Evolutionary conservation across 2,888 invertebrate genomes (phyloP).

Genomic region (Perizoma flavofasciatum): DNA sequence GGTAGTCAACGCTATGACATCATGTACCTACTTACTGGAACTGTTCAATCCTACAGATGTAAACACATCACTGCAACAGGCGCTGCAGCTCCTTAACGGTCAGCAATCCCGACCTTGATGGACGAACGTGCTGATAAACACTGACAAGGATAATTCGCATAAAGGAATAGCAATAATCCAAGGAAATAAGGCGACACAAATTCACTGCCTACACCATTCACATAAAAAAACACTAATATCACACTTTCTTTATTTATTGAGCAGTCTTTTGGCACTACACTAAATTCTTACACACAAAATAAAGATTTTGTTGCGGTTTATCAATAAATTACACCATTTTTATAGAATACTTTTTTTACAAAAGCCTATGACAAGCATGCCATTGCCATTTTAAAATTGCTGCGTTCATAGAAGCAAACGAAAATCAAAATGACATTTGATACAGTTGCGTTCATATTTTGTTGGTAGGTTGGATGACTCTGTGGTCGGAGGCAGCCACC

Average conservation of each 20-base stretch:
- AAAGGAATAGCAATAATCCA: slow-evolving; percentile 54
- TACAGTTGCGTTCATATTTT: slow-evolving; percentile 55
- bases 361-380: slow-evolving; percentile 79
- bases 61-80: slow-evolving; percentile 76
- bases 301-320: slow-evolving; percentile 43
- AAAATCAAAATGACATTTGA: slow-evolving; percentile 45
- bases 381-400: slow-evolving; percentile 71
- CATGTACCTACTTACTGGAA: slow-evolving; percentile 79
- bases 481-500: neutral
- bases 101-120: slow-evolving; percentile 39
- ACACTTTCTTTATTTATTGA: slow-evolving; percentile 45
- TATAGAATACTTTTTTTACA: slow-evolving; percentile 56
- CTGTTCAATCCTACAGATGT: slow-evolving; percentile 67
- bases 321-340: slow-evolving; percentile 60
- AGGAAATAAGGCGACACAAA: slow-evolving; percentile 67
- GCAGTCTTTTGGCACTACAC: slow-evolving; percentile 54
- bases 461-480: neutral
- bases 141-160: slow-evolving; percentile 48
- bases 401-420: slow-evolving; percentile 63
- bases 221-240: slow-evolving; percentile 49
- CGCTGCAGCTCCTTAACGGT: slow-evolving; percentile 53
- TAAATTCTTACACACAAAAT: slow-evolving; percentile 39
- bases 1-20: slow-evolving; percentile 76
- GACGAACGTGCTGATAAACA: slow-evolving; percentile 48
- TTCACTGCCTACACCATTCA: slow-evolving; percentile 74